A percentile compares a stretch with the other conserved stretches of the same genome.
phyloP scores from a whole-genome alignment of 2,113 vertebrate genomes.

The Hymenochirus boettgeri region DNA sequence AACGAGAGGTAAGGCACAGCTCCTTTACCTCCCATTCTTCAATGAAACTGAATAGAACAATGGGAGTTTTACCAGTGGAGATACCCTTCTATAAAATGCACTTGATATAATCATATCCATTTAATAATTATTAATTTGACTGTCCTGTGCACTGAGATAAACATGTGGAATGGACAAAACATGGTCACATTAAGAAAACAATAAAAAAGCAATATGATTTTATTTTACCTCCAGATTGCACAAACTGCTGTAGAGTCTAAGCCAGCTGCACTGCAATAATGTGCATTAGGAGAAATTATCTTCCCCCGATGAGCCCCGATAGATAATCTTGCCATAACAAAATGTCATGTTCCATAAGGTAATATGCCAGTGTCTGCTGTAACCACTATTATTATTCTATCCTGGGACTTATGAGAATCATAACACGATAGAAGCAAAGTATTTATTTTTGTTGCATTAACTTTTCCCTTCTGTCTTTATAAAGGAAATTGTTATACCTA shows the following conservation, averaged over 20 bases:
- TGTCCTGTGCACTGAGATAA: slow-evolving; percentile 17
- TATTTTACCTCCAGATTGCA: slow-evolving; percentile 20
- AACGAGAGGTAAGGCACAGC: too few relatives aligned
- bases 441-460: slow-evolving; percentile 47
- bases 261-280: slow-evolving; percentile 37
- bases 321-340: slow-evolving; percentile 23
- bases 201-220: slow-evolving; percentile 16
- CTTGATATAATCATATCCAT: too few relatives aligned
- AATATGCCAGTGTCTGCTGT: slow-evolving; percentile 35
- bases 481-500: slow-evolving; percentile 25
- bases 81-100: too few relatives aligned
- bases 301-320: slow-evolving; percentile 10
- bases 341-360: slow-evolving; percentile 40
- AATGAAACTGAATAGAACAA: too few relatives aligned
- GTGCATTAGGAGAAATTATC: slow-evolving; percentile 35
- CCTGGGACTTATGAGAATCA: slow-evolving; percentile 27
- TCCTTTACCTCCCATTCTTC: too few relatives aligned
- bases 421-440: slow-evolving; percentile 36
- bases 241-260: neutral
- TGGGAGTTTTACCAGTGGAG: too few relatives aligned
- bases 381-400: slow-evolving; percentile 7
- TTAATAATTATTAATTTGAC: neutral
- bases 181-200: slow-evolving; percentile 27
- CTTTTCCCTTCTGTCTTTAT: slow-evolving; percentile 30
- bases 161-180: slow-evolving; percentile 17